Percentiles rank a stretch among this genome's conserved stretches.
Evolutionary conservation across 2,888 invertebrate species (phyloP).

Genomic region (Nipponacmea schrenckii): DNA sequence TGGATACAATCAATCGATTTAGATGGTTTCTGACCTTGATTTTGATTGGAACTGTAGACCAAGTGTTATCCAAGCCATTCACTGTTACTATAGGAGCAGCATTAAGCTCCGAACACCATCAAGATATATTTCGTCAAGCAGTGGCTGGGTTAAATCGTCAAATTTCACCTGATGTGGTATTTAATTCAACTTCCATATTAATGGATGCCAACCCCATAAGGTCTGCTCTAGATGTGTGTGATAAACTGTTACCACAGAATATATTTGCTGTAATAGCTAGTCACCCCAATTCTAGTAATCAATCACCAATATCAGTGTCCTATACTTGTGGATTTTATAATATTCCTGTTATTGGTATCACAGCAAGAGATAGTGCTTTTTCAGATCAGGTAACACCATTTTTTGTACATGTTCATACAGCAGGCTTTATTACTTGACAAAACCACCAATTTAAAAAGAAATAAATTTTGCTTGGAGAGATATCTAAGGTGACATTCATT

Average conservation of each 20-base stretch:
- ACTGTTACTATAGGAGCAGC: constrained; percentile 49
- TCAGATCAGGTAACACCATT: constrained; percentile 83
- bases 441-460: too few relatives aligned
- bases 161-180: constrained; percentile 73
- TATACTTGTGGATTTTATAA: constrained; percentile 98
- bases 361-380: constrained; percentile 95
- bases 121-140: constrained; percentile 39
- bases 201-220: constrained; percentile 96
- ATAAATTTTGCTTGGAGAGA: too few relatives aligned
- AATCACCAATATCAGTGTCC: constrained; percentile 96
- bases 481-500: too few relatives aligned
- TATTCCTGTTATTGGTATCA: constrained; percentile 97
- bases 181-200: constrained; percentile 87
- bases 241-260: constrained; percentile 77
- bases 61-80: constrained; percentile 4
- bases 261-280: constrained; percentile 71
- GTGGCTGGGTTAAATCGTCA: constrained; percentile 32
- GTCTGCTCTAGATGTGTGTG: constrained; percentile 93
- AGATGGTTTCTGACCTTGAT: background rate
- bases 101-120: constrained; percentile 43
- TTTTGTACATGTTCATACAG: too few relatives aligned
- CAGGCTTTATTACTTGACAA: too few relatives aligned
- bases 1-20: too few relatives aligned
- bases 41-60: background rate
- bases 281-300: constrained; percentile 73